These are phyloP conservation scores for Chymomyza fuscimana DNA, from an alignment of 2,888 invertebrate genomes.

Conservation along the genomic window DNA sequence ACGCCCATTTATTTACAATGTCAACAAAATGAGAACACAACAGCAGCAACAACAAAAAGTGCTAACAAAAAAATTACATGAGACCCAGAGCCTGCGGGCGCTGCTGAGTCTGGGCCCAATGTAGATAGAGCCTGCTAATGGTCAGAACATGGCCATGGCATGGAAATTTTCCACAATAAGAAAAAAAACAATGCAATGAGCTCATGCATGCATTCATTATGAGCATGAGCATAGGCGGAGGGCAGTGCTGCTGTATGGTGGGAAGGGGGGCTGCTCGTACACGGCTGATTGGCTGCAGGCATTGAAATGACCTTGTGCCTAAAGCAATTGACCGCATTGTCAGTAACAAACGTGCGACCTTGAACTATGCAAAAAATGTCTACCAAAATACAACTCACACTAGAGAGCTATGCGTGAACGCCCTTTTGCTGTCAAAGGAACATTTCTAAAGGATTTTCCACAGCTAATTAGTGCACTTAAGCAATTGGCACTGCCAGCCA, in stretches of 20 bases:
- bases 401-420: conserved; percentile 28
- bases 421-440: conserved; percentile 52
- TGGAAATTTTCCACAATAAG: neutral
- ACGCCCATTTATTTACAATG: conserved; percentile 71
- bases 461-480: conserved; percentile 44
- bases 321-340: neutral
- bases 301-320: conserved; percentile 3
- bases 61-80: conserved; percentile 5
- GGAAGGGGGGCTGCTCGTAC: neutral
- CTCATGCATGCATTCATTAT: conserved; percentile 34
- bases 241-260: too few relatives aligned
- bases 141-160: conserved; percentile 35
- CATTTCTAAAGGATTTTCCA: conserved; percentile 37
- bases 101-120: neutral
- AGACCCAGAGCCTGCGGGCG: neutral
- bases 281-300: neutral
- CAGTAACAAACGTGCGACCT: conserved; percentile 41
- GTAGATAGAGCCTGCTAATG: conserved; percentile 32
- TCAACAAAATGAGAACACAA: conserved; percentile 43
- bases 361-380: conserved; percentile 39
- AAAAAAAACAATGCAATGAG: conserved; percentile 5
- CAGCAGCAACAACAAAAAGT: conserved; percentile 8
- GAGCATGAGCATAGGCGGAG: too few relatives aligned
- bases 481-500: conserved; percentile 17
- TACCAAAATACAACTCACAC: neutral